phyloP scores from a whole-genome alignment of 2,888 invertebrate genomes.

The Mythimna impura region DNA sequence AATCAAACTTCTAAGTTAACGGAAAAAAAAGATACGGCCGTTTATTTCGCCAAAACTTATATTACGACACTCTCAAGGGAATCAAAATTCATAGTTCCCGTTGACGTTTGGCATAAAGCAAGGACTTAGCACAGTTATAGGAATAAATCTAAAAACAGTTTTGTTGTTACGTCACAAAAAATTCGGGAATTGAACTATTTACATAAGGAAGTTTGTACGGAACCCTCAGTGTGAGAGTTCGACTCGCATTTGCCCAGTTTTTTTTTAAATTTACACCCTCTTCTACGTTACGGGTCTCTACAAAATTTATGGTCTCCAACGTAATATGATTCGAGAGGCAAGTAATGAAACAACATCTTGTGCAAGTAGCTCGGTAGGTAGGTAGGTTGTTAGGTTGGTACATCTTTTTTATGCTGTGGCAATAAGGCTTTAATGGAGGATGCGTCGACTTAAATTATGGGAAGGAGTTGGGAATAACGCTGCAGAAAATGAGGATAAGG shows the following conservation, averaged over 20 bases:
- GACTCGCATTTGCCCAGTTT: constrained; percentile 17
- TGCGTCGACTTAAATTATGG: background rate
- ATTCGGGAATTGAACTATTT: too few species aligned
- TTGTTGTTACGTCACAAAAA: too few species aligned
- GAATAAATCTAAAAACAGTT: too few species aligned
- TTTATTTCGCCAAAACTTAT: too few species aligned
- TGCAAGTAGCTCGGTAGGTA: background rate
- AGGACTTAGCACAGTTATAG: too few species aligned
- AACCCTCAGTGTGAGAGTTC: background rate
- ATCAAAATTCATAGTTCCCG: too few species aligned
- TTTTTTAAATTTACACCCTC: constrained; percentile 42
- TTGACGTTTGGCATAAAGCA: too few species aligned
- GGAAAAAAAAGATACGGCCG: too few species aligned
- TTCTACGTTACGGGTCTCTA: constrained; percentile 8
- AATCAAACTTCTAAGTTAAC: too few species aligned
- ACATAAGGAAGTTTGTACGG: background rate
- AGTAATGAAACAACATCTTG: constrained; percentile 52
- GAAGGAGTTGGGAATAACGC: background rate
- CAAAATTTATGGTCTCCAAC: constrained; percentile 39
- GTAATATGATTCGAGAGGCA: constrained; percentile 50
- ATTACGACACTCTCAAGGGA: too few species aligned
- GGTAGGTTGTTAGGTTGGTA: background rate
- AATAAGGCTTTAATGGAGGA: constrained; percentile 43
- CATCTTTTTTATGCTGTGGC: constrained; percentile 37
- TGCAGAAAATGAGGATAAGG: background rate